Evolutionary conservation across 2,113 vertebrate genomes (phyloP).

Genomic region (Meles meles): DNA sequence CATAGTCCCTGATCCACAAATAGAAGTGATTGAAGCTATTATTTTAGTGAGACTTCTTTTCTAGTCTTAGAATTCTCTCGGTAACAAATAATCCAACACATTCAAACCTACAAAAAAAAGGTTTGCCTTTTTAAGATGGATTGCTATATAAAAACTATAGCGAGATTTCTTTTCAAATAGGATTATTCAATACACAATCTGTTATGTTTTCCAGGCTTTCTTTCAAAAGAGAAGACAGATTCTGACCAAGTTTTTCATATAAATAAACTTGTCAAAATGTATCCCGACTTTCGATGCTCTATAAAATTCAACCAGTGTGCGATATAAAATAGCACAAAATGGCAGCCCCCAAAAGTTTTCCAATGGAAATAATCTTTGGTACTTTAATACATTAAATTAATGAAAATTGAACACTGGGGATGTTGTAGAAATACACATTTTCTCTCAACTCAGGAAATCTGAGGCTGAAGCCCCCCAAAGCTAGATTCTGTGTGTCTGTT

Average conservation of each 20-base stretch:
- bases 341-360: not conserved
- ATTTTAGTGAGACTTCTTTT: not conserved
- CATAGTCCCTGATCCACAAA: not conserved
- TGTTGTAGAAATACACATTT: not conserved
- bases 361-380: not conserved
- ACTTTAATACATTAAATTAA: not conserved
- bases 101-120: not conserved
- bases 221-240: slow-evolving; percentile 17
- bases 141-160: not conserved
- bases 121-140: not conserved
- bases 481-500: not conserved
- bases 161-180: not conserved
- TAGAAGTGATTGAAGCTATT: not conserved
- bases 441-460: not conserved
- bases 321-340: not conserved
- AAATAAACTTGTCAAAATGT: not conserved
- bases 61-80: not conserved
- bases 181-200: not conserved
- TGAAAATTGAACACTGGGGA: not conserved
- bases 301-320: not conserved
- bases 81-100: not conserved
- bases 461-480: not conserved
- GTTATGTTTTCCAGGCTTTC: not conserved
- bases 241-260: not conserved
- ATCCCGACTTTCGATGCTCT: not conserved